Conservation (phyloP, 2,113 vertebrate species). For the Clarias gariepinus region DNA sequence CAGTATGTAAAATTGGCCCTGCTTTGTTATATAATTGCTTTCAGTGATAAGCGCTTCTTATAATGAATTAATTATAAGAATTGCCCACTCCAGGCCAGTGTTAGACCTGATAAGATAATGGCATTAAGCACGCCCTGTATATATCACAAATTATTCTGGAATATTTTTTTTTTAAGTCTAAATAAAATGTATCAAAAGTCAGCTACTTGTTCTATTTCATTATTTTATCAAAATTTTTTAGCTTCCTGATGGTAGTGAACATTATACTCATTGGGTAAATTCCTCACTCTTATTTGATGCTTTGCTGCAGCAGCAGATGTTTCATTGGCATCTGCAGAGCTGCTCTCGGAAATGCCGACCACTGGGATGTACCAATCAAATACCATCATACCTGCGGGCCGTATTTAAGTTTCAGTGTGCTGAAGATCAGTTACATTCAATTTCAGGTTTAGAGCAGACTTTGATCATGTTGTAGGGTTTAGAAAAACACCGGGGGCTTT, state of each 20-base stretch:
- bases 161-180: constrained; percentile 43
- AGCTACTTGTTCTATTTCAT: background rate
- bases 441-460: background rate
- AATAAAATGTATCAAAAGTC: background rate
- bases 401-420: background rate
- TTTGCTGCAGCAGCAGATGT: constrained; percentile 32
- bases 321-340: constrained; percentile 26
- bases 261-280: constrained; percentile 19
- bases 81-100: constrained; percentile 31
- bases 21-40: background rate
- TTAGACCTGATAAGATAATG: constrained; percentile 39
- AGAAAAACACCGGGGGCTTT: background rate
- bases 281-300: background rate
- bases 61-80: constrained; percentile 36
- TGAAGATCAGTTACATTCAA: background rate
- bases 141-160: constrained; percentile 31
- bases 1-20: constrained; percentile 2
- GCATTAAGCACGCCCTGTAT: constrained; percentile 38
- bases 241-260: constrained; percentile 4
- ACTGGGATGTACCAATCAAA: constrained; percentile 33
- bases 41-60: background rate
- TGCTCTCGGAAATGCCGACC: constrained; percentile 17
- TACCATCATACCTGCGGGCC: background rate
- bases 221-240: background rate
- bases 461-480: background rate